Conservation (phyloP, 2,797 vertebrate genomes). For the Eidolon dupreanum region DNA sequence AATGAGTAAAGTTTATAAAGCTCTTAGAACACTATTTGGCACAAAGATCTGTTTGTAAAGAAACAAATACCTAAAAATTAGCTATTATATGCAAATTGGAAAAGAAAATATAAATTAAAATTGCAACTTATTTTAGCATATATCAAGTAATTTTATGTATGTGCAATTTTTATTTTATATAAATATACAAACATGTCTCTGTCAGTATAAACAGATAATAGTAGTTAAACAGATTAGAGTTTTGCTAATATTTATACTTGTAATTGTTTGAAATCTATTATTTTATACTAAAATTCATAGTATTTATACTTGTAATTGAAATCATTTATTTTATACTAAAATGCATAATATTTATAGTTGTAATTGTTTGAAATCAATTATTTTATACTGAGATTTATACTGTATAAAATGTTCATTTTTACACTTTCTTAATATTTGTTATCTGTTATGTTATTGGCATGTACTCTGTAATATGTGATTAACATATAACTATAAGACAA, state of each 20-base stretch:
- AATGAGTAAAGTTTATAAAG: not conserved
- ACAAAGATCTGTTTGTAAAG: not conserved
- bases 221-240: not conserved
- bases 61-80: not conserved
- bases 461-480: constrained; percentile 37
- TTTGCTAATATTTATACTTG: not conserved
- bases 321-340: constrained; percentile 2
- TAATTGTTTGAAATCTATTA: constrained; percentile 37
- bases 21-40: not conserved
- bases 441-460: not conserved
- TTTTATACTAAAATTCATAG: not conserved
- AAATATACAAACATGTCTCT: not conserved
- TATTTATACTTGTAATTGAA: constrained; percentile 6
- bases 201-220: not conserved
- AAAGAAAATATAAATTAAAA: not conserved
- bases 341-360: not conserved
- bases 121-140: not conserved
- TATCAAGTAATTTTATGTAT: not conserved
- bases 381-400: not conserved
- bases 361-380: constrained; percentile 39
- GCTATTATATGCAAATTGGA: not conserved
- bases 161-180: not conserved
- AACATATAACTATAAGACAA: constrained; percentile 37
- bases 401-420: constrained; percentile 30
- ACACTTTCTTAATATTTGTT: constrained; percentile 37